A percentile compares a stretch with the other conserved stretches of the same genome.
phyloP scores from a whole-genome alignment of 2,797 vertebrate genomes.

The Diplodus sargus region DNA sequence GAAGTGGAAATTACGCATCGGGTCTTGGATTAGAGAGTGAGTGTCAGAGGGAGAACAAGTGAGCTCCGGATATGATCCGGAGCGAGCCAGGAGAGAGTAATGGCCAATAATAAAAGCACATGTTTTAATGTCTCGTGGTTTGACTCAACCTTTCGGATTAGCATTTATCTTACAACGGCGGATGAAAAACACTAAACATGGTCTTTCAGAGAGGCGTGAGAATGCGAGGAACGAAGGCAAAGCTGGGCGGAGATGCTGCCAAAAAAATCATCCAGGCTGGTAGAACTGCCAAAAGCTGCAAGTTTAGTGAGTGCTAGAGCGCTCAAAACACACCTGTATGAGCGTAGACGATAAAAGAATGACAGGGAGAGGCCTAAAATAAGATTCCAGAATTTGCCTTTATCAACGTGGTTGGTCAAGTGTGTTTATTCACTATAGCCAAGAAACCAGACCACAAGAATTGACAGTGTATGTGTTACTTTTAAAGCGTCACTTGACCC shows the following conservation, averaged over 20 bases:
- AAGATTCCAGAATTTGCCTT: not conserved
- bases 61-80: conserved; percentile 34
- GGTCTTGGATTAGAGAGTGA: conserved; percentile 31
- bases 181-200: conserved; percentile 22
- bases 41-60: conserved; percentile 4
- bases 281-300: conserved; percentile 11
- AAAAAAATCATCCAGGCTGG: conserved; percentile 1
- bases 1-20: conserved; percentile 24
- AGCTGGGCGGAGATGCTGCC: not conserved
- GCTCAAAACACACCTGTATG: conserved; percentile 7
- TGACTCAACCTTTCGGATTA: conserved; percentile 31
- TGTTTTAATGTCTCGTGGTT: conserved; percentile 26
- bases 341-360: not conserved
- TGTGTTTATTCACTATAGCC: not conserved
- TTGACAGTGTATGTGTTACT: too few relatives aligned
- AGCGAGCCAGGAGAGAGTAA: conserved; percentile 4
- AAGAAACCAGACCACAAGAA: not conserved
- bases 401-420: not conserved
- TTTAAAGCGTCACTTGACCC: too few relatives aligned
- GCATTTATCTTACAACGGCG: not conserved
- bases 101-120: conserved; percentile 32
- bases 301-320: conserved; percentile 6
- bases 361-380: not conserved
- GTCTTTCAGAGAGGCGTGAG: conserved; percentile 31
- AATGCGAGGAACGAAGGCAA: not conserved